Evolutionary conservation across 2,888 invertebrate genomes (phyloP), one percentile per base, ranked within the genome.

Genomic region (Phrixothrix hirtus): DNA sequence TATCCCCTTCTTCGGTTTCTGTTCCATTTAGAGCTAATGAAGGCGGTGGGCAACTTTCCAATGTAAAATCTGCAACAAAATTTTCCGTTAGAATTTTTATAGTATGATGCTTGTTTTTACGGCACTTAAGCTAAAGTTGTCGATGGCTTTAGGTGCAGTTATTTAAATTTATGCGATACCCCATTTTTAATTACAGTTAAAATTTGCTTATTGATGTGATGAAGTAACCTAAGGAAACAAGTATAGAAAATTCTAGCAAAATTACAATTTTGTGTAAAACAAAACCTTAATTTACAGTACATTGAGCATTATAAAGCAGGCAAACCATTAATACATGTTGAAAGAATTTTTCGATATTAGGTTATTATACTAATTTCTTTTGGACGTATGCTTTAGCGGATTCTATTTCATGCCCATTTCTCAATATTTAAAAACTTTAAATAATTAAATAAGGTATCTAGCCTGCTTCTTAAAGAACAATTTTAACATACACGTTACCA

Each of bases 11-110:
- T 47, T 73, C 75, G 2, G 73, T 75, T 60, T 73, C 69, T n/a
- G 74, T 71, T 7, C 78, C 78, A 59, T 77, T 76, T 43, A 77
- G 63, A 6, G 75, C 71, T 57, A 78, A 63, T 47, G 71, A 70
- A 2, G 78, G 78, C 2, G 77, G 75, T 7, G 74, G 69, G 60
- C 78, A 78, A 15, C 75, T 72, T 47, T 72, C 73, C 6, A 73
- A 70, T n/a, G 70, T 64, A 38, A 70, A 59, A 59, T 73, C 74
- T 74, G 61, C 16, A 51, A 50, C 6, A 38, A 34, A 41, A 53
- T 34, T 14, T 38, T n/a, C 11, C 10, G 35, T 36, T 17, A 21
- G 10, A 34, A 34, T n/a, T n/a, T n/a, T n/a, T n/a, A n/a, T n/a
- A n/a, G n/a, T n/a, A n/a, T n/a, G n/a, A n/a, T n/a, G n/a, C n/a